Conservation (phyloP, 2,888 invertebrate species). For the Archips crataeganus region DNA sequence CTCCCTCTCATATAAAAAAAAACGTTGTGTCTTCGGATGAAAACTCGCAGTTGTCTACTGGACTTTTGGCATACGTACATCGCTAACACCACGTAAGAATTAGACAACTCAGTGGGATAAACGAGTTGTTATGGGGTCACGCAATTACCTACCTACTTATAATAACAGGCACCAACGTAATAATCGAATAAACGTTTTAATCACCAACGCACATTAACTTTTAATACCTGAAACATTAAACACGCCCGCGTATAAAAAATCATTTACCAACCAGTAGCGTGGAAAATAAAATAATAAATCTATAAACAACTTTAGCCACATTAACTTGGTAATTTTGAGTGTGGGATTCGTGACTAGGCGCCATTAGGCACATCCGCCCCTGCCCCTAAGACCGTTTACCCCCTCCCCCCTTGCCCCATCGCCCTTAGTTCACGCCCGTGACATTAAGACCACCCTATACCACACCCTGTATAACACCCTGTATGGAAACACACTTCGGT, state of each 20-base stretch:
- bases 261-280: conserved; percentile 24
- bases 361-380: conserved; percentile 76
- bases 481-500: conserved; percentile 41
- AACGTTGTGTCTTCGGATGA: too few species aligned
- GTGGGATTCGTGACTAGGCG: conserved; percentile 72
- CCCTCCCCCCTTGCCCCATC: conserved; percentile 51
- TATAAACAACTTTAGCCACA: conserved; percentile 46
- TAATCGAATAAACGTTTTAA: not conserved
- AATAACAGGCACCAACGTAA: not conserved
- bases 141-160: too few species aligned
- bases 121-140: too few species aligned
- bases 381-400: conserved; percentile 46
- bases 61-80: too few species aligned
- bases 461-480: conserved; percentile 57
- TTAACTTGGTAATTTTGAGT: conserved; percentile 66
- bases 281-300: conserved; percentile 42
- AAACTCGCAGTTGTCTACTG: too few species aligned
- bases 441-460: conserved; percentile 64
- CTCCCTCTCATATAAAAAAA: too few species aligned
- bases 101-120: too few species aligned
- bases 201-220: conserved; percentile 2
- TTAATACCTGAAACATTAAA: conserved; percentile 21
- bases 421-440: conserved; percentile 54
- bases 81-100: too few species aligned
- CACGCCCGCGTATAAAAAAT: conserved; percentile 31